Evolutionary conservation across 2,113 vertebrate genomes (phyloP).

Genomic region (Nycticorax nycticorax): DNA sequence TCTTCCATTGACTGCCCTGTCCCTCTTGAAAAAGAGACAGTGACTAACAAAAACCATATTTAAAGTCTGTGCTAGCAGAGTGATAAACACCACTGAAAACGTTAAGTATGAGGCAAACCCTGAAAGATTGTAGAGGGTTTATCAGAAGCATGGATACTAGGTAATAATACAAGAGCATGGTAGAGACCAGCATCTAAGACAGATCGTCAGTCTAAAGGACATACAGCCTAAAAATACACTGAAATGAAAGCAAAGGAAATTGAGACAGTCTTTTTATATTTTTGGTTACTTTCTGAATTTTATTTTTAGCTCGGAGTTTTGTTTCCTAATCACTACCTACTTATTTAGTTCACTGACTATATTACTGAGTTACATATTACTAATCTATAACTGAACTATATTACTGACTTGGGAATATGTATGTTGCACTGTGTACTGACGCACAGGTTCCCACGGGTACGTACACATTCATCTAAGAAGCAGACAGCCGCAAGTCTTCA

Average conservation of each 20-base stretch:
- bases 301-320: background rate
- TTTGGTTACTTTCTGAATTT: background rate
- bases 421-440: background rate
- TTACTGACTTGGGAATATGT: background rate
- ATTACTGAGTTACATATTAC: background rate
- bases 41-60: background rate
- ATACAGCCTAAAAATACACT: background rate
- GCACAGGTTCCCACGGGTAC: background rate
- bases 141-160: background rate
- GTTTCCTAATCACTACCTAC: background rate
- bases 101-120: background rate
- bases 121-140: background rate
- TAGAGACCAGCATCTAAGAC: background rate
- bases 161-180: background rate
- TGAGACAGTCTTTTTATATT: background rate
- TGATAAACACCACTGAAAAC: background rate
- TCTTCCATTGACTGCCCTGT: background rate
- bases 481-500: slow-evolving; percentile 38
- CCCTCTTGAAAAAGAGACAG: background rate
- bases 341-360: background rate
- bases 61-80: background rate
- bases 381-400: background rate
- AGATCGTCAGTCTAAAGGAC: background rate
- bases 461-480: background rate
- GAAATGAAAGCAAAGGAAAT: background rate